Evolutionary conservation across 1,140 invertebrate species (phyloP), one percentile per base, ranked within the genome.

Genomic region (Hirudo medicinalis): DNA sequence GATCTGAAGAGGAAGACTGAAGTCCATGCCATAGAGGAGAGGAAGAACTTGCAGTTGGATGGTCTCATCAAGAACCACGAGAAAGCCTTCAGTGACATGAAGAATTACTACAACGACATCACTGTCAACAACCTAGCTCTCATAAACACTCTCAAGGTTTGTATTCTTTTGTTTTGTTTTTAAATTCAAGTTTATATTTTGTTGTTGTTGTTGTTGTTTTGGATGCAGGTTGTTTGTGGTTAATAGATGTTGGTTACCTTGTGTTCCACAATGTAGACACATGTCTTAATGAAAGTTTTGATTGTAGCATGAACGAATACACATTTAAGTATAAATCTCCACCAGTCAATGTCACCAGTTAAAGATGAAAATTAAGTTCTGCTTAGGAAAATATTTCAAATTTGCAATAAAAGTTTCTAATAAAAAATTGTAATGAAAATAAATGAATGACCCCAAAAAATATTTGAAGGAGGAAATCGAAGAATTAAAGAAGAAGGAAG

Each of bases 31-130:
- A 86, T 92, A 13, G 91, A 94, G 78, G 90, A 94, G 77, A 85
- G 90, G 66, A 94, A 94, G 81, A 93, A 93, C 80, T 86, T 87
- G 70, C 90, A 94, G 79, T 87, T 94, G 20, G 86, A 87, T 20
- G 87, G 88, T 25, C 79, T 95, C 68, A 89, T 90, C 73, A 87
- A 87, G 73, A 87, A 89, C 76, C 91, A 95, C 78, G 90, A 92
- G 73, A 87, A 88, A 76, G 88, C 89, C 0, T 91, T 93, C 78
- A 85, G 86, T 60, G 89, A 94, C 78, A 88, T 94, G 78, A 94
- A 93, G 81, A 90, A 89, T 79, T 95, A 94, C 83, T 96, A 94
- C 76, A 94, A 93, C 77, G 91, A 94, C 75, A 92, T 95, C 55
- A 92, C 90, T 0, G 80, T 92, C 0, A 94, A 94, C 79, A 95